Evolutionary conservation across 2,113 vertebrate genomes (phyloP).

Genomic region (Pollachius pollachius): DNA sequence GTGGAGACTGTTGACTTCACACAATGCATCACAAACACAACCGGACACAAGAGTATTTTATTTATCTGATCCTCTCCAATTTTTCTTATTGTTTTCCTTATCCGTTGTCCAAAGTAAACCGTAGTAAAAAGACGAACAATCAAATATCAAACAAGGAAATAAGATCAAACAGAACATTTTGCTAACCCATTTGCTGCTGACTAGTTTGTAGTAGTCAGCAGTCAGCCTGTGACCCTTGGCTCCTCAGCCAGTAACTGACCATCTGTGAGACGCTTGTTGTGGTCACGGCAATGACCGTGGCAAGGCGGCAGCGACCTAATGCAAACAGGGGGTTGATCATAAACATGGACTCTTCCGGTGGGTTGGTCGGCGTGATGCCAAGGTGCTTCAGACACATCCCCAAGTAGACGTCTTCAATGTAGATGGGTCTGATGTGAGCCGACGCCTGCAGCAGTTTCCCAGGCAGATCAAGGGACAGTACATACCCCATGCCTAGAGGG

Average conservation of each 20-base stretch:
- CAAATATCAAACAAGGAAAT: too few species aligned
- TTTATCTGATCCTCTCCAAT: too few species aligned
- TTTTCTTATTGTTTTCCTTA: too few species aligned
- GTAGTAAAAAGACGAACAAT: too few species aligned
- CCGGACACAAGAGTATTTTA: neutral
- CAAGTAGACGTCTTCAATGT: constrained; percentile 82
- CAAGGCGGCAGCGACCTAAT: constrained; percentile 53
- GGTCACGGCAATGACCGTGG: constrained; percentile 42
- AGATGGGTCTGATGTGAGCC: constrained; percentile 80
- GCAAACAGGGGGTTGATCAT: constrained; percentile 18
- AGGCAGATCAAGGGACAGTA: constrained; percentile 88
- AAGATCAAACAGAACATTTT: too few species aligned
- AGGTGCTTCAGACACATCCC: constrained; percentile 65
- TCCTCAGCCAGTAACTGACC: constrained; percentile 42
- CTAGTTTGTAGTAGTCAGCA: neutral
- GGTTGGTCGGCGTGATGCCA: constrained; percentile 45
- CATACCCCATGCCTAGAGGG: constrained; percentile 89
- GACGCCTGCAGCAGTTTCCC: constrained; percentile 82
- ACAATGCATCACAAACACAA: neutral
- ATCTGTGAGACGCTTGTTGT: constrained; percentile 31
- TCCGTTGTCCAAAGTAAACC: too few species aligned
- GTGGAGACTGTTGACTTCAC: neutral
- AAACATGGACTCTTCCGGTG: constrained; percentile 17
- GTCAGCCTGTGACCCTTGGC: constrained; percentile 30
- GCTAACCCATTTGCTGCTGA: too few species aligned